phyloP scores from a whole-genome alignment of 2,113 vertebrate genomes.

The Stomatorhinus ivindoensis region DNA sequence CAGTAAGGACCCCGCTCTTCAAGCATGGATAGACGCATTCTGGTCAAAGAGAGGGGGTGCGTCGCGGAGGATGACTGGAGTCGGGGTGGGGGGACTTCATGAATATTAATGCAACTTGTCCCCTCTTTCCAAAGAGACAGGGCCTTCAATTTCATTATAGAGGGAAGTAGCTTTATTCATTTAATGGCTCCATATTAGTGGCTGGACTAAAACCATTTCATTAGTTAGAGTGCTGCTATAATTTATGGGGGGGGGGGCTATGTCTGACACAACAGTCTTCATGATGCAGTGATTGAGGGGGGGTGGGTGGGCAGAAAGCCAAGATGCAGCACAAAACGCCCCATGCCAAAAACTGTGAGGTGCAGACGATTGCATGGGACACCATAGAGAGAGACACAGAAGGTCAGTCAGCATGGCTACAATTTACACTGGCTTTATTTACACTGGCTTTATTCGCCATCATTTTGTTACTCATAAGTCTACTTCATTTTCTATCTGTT shows the following conservation, averaged over 20 bases:
- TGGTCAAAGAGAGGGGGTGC: slow-evolving; percentile 56
- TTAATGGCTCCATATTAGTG: slow-evolving; percentile 78
- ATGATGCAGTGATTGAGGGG: not conserved
- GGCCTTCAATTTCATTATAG: slow-evolving; percentile 76
- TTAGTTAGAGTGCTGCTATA: slow-evolving; percentile 79
- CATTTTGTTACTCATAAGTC: not conserved
- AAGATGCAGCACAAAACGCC: not conserved
- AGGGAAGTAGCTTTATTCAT: slow-evolving; percentile 76
- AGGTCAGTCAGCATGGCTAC: not conserved
- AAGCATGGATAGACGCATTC: slow-evolving; percentile 44
- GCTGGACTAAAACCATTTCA: slow-evolving; percentile 73
- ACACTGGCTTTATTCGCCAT: not conserved
- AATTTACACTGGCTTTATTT: not conserved
- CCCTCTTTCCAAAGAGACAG: slow-evolving; percentile 60
- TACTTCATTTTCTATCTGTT: not conserved
- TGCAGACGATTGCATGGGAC: not conserved
- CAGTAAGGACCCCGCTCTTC: slow-evolving; percentile 42
- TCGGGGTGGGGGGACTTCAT: slow-evolving; percentile 55
- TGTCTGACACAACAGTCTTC: not conserved
- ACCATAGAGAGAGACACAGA: not conserved
- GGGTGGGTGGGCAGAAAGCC: not conserved
- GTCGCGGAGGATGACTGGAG: slow-evolving; percentile 44
- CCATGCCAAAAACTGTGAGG: not conserved
- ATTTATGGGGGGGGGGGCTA: slow-evolving; percentile 59
- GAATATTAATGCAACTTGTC: slow-evolving; percentile 72